phyloP scores from a whole-genome alignment of 2,888 invertebrate species.

The Cepaea hortensis region DNA sequence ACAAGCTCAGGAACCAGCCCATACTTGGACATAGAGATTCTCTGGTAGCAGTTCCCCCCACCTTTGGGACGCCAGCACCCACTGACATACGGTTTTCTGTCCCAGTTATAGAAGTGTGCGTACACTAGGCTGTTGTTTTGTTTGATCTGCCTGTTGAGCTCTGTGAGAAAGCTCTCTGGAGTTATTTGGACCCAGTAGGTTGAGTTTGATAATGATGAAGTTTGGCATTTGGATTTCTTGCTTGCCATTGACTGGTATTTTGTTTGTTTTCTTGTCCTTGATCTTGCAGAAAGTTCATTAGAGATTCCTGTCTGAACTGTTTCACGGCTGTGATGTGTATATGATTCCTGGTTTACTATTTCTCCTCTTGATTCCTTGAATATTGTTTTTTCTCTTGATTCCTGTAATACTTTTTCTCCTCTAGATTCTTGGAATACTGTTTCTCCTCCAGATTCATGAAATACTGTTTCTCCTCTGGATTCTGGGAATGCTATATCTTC shows the following conservation, averaged over 20 bases:
- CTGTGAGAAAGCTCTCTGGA: slow-evolving; percentile 62
- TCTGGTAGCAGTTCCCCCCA: slow-evolving; percentile 61
- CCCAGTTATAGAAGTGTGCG: slow-evolving; percentile 65
- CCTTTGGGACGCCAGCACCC: slow-evolving; percentile 62
- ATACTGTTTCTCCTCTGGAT: not conserved
- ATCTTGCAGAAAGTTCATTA: not conserved
- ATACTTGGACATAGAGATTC: slow-evolving; percentile 68
- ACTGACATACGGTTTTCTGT: slow-evolving; percentile 61
- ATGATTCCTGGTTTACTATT: not conserved
- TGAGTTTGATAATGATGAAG: not conserved
- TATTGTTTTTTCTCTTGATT: too few relatives aligned
- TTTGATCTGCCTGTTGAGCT: slow-evolving; percentile 57
- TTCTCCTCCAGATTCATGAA: not conserved
- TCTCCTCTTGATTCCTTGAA: not conserved
- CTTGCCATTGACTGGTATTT: slow-evolving; percentile 51
- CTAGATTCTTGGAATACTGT: not conserved
- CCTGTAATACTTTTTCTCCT: too few relatives aligned
- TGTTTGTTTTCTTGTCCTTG: not conserved
- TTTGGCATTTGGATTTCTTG: slow-evolving; percentile 4
- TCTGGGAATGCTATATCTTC: not conserved
- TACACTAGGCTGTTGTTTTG: slow-evolving; percentile 56
- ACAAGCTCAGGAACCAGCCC: slow-evolving; percentile 68
- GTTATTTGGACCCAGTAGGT: slow-evolving; percentile 58
- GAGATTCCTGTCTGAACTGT: not conserved
- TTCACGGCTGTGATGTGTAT: not conserved